Evolutionary conservation across 2,113 vertebrate genomes (phyloP).

Genomic region (Prionailurus viverrinus): DNA sequence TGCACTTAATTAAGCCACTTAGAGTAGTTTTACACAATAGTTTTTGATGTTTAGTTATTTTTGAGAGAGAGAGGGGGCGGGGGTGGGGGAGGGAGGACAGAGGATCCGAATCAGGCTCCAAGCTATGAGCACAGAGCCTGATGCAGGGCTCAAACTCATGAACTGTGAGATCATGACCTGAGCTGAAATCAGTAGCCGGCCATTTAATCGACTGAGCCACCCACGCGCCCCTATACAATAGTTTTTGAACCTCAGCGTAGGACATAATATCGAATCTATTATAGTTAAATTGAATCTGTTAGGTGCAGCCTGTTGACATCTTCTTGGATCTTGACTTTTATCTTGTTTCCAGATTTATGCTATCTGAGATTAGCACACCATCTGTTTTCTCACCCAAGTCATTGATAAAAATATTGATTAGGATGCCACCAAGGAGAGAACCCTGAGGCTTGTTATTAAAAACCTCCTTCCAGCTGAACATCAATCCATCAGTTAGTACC

Average conservation of each 20-base stretch:
- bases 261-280: not conserved
- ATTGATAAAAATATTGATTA: slow-evolving; percentile 59
- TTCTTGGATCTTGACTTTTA: slow-evolving; percentile 29
- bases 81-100: no score
- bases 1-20: not conserved
- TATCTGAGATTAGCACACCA: slow-evolving; percentile 41
- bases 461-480: not conserved
- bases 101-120: no score
- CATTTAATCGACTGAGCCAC: no score
- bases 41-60: no score
- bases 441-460: not conserved
- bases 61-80: no score
- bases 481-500: not conserved
- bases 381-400: slow-evolving; percentile 44
- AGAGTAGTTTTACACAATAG: not conserved
- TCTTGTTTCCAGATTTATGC: slow-evolving; percentile 41
- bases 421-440: not conserved
- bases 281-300: not conserved
- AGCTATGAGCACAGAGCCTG: no score
- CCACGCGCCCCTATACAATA: not conserved
- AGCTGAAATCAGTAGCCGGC: no score
- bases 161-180: no score
- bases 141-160: no score
- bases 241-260: not conserved
- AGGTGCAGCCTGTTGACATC: not conserved